Percentiles rank a stretch among this genome's conserved stretches.
Evolutionary conservation across 2,888 invertebrate genomes (phyloP).

Genomic region (Urechis unicinctus): DNA sequence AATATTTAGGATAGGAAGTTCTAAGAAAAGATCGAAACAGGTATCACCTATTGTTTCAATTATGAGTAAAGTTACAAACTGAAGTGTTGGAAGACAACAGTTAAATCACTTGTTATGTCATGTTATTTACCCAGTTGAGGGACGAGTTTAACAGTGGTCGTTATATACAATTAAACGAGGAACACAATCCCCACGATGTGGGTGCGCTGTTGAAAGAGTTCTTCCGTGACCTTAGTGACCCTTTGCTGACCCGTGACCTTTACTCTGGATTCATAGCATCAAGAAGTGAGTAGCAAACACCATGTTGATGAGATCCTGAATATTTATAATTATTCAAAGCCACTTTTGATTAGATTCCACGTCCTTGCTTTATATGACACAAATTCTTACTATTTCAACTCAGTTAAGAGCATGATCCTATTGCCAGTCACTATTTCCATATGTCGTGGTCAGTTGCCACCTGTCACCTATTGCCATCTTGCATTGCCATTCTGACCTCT

Average conservation of each 20-base stretch:
- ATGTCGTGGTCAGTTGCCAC: no score
- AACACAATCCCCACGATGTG: constrained; percentile 86
- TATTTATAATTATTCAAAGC: no score
- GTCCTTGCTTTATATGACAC: no score
- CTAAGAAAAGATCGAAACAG: constrained; percentile 86
- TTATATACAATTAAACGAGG: constrained; percentile 60
- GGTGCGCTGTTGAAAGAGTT: constrained; percentile 89
- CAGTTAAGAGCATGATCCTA: no score
- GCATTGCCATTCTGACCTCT: no score
- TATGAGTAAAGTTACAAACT: not conserved
- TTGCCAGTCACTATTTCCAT: no score
- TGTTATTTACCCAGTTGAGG: constrained; percentile 62
- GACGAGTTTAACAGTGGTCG: constrained; percentile 81
- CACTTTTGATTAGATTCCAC: no score
- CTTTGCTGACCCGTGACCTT: constrained; percentile 79
- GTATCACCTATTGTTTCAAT: constrained; percentile 50
- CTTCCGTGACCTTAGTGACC: constrained; percentile 85
- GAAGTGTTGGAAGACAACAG: not conserved
- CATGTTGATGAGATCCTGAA: no score
- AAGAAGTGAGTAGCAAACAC: constrained; percentile 71
- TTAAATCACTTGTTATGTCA: not conserved
- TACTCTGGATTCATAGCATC: constrained; percentile 85
- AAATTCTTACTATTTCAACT: no score
- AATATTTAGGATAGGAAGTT: constrained; percentile 85
- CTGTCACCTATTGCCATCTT: no score